phyloP scores from a whole-genome alignment of 1,140 invertebrate genomes.

The Drosophila orosa region DNA sequence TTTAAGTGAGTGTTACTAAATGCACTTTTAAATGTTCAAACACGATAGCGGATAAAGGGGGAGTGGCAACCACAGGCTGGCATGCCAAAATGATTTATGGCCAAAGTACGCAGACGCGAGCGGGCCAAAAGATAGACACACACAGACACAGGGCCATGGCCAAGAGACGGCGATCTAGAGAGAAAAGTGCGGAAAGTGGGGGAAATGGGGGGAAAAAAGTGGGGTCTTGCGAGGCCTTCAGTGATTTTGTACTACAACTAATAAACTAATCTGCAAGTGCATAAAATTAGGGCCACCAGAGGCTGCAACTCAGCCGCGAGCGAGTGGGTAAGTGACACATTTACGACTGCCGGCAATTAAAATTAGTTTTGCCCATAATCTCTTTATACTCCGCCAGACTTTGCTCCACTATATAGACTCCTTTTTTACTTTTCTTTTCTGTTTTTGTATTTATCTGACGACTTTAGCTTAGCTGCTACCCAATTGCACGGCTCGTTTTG shows the following conservation, averaged over 20 bases:
- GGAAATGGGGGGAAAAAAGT: background rate
- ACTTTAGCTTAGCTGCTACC: conserved; percentile 63
- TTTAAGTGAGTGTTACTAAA: conserved; percentile 84
- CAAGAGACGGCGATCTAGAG: conserved; percentile 37
- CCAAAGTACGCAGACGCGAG: conserved; percentile 77
- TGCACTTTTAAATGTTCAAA: conserved; percentile 84
- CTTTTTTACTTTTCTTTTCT: background rate
- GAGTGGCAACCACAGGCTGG: conserved; percentile 63
- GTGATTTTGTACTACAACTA: conserved; percentile 80
- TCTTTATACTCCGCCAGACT: conserved; percentile 67
- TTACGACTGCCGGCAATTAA: conserved; percentile 78
- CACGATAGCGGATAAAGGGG: conserved; percentile 56
- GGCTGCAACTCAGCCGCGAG: conserved; percentile 34
- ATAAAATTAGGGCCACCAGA: conserved; percentile 81
- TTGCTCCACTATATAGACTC: conserved; percentile 16
- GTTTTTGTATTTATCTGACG: conserved; percentile 26
- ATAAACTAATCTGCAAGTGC: conserved; percentile 83
- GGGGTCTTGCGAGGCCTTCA: conserved; percentile 47
- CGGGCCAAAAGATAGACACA: conserved; percentile 29
- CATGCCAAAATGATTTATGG: conserved; percentile 83
- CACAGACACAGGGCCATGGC: conserved; percentile 53
- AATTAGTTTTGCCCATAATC: conserved; percentile 81
- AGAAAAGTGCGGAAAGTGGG: background rate
- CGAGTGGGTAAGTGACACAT: conserved; percentile 69
- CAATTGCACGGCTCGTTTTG: conserved; percentile 80